These are phyloP conservation scores for Uropsilus gracilis DNA, from an alignment of 2,113 vertebrate species.

Conservation along the genomic window DNA sequence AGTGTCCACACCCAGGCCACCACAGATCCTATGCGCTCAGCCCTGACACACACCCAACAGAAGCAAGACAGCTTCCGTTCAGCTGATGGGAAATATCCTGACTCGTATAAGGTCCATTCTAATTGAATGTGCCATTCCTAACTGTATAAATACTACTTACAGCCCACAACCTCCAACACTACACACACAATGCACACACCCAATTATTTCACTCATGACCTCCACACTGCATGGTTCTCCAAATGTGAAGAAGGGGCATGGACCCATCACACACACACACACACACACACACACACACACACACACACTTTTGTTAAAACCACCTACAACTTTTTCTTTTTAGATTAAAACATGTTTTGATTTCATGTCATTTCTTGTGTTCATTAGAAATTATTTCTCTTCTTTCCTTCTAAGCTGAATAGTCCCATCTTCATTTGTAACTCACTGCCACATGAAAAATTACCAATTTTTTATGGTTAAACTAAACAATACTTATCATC, in stretches of 20 bases:
- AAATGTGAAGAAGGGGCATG: background rate
- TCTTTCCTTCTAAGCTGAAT: slow-evolving; percentile 26
- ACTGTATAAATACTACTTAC: background rate
- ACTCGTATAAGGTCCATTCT: background rate
- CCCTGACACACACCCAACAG: accelerated
- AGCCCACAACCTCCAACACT: background rate
- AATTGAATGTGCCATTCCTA: background rate
- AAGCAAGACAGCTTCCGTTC: background rate
- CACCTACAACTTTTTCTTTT: background rate
- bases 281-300: background rate
- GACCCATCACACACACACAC: background rate
- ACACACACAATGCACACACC: background rate
- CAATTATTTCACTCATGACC: background rate
- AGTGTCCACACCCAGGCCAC: slow-evolving; percentile 53
- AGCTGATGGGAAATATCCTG: background rate
- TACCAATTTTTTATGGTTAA: background rate
- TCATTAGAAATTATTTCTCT: background rate
- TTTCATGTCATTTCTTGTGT: background rate
- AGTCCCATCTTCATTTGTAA: background rate
- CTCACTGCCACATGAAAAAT: background rate
- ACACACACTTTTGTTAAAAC: background rate
- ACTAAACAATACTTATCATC: background rate
- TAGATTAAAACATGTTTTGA: background rate
- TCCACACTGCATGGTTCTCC: background rate
- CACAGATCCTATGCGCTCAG: background rate